Evolutionary conservation across 2,888 invertebrate genomes (phyloP), one percentile per base, ranked within the genome.

Genomic region (Limnephilus rhombicus): DNA sequence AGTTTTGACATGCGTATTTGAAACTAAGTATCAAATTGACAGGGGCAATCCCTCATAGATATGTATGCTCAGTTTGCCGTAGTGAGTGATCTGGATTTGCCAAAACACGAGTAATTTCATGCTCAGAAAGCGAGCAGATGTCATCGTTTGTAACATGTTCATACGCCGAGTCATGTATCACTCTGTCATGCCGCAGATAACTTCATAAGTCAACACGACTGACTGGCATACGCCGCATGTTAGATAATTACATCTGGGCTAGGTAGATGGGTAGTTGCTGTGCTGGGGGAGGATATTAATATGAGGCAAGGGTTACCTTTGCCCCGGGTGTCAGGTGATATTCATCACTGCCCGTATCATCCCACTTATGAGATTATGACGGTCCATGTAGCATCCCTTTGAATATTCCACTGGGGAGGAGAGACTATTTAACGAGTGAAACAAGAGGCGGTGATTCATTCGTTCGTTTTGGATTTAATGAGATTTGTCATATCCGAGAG

Each of bases 231-330:
- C 80, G 90, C 88, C 88, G 87, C 90, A 90, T 90, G 90, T 49
- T 53, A 82, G 92, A 90, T 90, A 92, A 92, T 91, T 91, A 92
- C 89, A 87, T 81, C 88, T 82, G 91, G 68, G 68, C 68, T 68
- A 24, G 68, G 68, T 24, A 18, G 5, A 24, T 45, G 68, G 68
- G 68, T 68, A 45, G 88, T 80, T 89, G 31, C 12, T 24, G 37
- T n/a, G n/a, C 24, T 80, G 34, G 88, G 89, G 85, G 91, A 82
- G 85, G 89, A 88, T 92, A 90, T 91, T 92, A 91, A 88, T 92
- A 92, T 91, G 89, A 91, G 88, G 88, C 92, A 85, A 89, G 92
- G 92, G 92, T 92, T 91, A 91, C 91, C 92, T 90, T 80, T 68
- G 90, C 89, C 81, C 80, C 49, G 34, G 87, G 91, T 90, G 92